Percentiles rank a stretch among this genome's conserved stretches.
phyloP scores from a whole-genome alignment of 2,113 vertebrate species.

The Atherinomorus stipes region DNA sequence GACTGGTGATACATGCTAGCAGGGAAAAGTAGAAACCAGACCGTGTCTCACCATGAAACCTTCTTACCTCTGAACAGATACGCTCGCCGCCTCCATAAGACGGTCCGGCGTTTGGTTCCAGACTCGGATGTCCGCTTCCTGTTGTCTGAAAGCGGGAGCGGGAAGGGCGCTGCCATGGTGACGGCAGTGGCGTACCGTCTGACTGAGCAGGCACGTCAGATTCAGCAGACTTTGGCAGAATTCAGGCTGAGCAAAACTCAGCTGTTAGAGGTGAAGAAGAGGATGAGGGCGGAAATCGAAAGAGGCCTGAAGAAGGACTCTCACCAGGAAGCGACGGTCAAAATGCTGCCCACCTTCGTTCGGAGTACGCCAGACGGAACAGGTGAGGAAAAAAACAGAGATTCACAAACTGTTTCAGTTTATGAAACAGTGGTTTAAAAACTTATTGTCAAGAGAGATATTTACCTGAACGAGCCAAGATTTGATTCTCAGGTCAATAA shows the following conservation, averaged over 20 bases:
- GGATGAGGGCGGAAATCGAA: slow-evolving; percentile 92
- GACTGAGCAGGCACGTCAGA: slow-evolving; percentile 91
- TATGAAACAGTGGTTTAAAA: no score
- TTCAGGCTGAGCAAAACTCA: slow-evolving; percentile 91
- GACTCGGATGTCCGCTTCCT: slow-evolving; percentile 96
- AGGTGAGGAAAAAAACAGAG: slow-evolving; percentile 81
- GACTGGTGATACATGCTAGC: no score
- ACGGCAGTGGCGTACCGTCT: slow-evolving; percentile 94
- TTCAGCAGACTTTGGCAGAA: slow-evolving; percentile 89
- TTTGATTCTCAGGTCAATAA: no score
- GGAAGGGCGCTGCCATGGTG: slow-evolving; percentile 96
- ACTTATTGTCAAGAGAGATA: no score
- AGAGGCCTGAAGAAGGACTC: slow-evolving; percentile 87
- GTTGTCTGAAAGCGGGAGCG: slow-evolving; percentile 95
- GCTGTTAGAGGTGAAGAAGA: slow-evolving; percentile 93
- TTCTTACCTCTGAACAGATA: slow-evolving; percentile 82
- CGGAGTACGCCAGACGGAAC: slow-evolving; percentile 92
- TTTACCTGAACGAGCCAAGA: no score
- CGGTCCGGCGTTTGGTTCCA: slow-evolving; percentile 91
- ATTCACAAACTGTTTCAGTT: no score
- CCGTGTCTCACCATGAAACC: background rate
- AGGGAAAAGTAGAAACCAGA: no score
- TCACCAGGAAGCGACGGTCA: slow-evolving; percentile 88
- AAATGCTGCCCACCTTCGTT: slow-evolving; percentile 96
- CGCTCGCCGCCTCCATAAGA: slow-evolving; percentile 94